A percentile compares a stretch with the other conserved stretches of the same genome.
Conservation (phyloP, 2,113 vertebrate genomes). For the Callopanchax toddi region DNA sequence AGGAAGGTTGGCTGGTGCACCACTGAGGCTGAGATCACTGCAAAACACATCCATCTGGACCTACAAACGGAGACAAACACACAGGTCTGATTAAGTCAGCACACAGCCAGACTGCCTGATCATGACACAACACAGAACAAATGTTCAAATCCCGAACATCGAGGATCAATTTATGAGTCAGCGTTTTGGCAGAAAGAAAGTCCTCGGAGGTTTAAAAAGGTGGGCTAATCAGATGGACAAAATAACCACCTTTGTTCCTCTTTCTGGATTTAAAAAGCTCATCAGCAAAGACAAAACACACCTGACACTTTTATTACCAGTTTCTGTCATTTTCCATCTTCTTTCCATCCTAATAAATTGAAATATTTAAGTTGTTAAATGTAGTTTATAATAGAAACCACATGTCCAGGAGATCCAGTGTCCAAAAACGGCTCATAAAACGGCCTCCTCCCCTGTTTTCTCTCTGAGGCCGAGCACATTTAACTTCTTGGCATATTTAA, state of each 20-base stretch:
- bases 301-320: conserved; percentile 3
- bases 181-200: conserved; percentile 27
- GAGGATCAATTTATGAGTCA: conserved; percentile 37
- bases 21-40: conserved; percentile 79
- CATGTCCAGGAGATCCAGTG: conserved; percentile 28
- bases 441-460: conserved; percentile 44
- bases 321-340: conserved; percentile 1
- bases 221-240: not conserved
- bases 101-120: too few relatives aligned
- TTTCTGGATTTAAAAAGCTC: too few relatives aligned
- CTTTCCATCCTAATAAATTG: conserved; percentile 1
- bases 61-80: conserved; percentile 71
- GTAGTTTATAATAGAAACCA: conserved; percentile 63
- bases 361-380: conserved; percentile 42
- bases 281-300: not conserved
- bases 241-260: too few relatives aligned
- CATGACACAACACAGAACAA: conserved; percentile 31
- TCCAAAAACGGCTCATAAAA: conserved; percentile 67
- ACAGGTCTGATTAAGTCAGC: conserved; percentile 25
- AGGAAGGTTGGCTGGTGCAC: conserved; percentile 80
- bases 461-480: conserved; percentile 12
- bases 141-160: conserved; percentile 29
- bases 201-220: conserved; percentile 2
- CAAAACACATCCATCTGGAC: conserved; percentile 82
- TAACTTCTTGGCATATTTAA: conserved; percentile 45